Conservation (phyloP, 1,140 invertebrate species). For the Dendroctonus valens region DNA sequence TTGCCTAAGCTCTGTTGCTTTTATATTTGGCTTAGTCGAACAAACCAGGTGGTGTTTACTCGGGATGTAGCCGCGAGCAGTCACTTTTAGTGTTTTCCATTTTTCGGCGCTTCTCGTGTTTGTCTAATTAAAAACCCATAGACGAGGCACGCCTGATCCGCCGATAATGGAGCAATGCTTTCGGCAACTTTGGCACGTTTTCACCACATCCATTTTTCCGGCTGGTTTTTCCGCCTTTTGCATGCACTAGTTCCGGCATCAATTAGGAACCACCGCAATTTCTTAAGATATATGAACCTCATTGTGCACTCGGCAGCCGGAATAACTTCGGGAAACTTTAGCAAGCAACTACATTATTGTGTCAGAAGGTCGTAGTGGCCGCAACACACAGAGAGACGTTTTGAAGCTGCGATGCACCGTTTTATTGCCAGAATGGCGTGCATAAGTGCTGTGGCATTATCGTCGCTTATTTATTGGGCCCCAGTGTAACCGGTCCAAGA, state of each 20-base stretch:
- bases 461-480: constrained; percentile 14
- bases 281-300: constrained; percentile 3
- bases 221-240: no score
- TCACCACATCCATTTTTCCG: no score
- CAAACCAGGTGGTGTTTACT: no score
- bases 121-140: no score
- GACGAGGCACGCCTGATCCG: no score
- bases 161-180: no score
- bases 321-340: constrained; percentile 10
- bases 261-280: neutral
- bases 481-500: constrained; percentile 15
- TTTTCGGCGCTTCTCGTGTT: no score
- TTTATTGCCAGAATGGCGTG: constrained; percentile 18
- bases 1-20: constrained; percentile 2
- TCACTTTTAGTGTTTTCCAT: no score
- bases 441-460: constrained; percentile 17
- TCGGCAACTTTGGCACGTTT: no score
- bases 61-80: no score
- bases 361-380: constrained; percentile 1
- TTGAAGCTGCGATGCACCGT: neutral
- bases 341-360: constrained; percentile 8
- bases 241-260: neutral
- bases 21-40: neutral
- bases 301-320: neutral
- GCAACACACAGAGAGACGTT: neutral